A percentile compares a stretch with the other conserved stretches of the same genome.
phyloP scores from a whole-genome alignment of 2,797 vertebrate species.

The Myotis planiceps region DNA sequence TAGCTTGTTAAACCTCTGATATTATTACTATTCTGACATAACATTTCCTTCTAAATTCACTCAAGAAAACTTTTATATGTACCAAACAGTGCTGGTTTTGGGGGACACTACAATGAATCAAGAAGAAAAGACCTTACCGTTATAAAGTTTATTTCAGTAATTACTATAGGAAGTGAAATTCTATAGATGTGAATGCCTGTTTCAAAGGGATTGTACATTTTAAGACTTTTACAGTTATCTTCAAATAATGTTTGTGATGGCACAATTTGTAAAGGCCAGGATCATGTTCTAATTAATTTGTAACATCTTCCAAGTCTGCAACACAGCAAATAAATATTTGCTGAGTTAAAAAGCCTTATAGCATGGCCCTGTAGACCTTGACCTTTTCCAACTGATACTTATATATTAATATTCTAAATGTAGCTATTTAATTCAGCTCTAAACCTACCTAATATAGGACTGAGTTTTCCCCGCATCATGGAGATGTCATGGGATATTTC shows the following conservation, averaged over 20 bases:
- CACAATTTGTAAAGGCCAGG: not conserved
- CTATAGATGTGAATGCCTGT: not conserved
- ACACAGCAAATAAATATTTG: not conserved
- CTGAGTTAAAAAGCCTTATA: not conserved
- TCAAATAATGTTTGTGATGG: not conserved
- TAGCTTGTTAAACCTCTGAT: not conserved
- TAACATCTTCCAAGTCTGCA: not conserved
- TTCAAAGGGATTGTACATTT: not conserved
- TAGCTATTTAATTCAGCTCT: not conserved
- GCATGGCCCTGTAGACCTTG: not conserved
- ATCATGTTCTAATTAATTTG: not conserved
- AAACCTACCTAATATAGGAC: not conserved
- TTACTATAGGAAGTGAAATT: not conserved
- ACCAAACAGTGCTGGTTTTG: not conserved
- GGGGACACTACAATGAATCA: not conserved
- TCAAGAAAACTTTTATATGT: not conserved
- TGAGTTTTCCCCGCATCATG: not conserved
- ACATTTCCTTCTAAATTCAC: not conserved
- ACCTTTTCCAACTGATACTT: not conserved
- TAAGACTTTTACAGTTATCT: not conserved
- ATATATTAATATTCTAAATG: not conserved
- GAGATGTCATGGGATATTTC: not conserved
- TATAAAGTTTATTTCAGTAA: not conserved
- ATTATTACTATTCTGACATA: not conserved
- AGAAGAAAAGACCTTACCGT: not conserved